A percentile compares a stretch with the other conserved stretches of the same genome.
These are phyloP conservation scores for Epinotia demarniana DNA, from an alignment of 2,888 invertebrate genomes.

Conservation along the genomic window DNA sequence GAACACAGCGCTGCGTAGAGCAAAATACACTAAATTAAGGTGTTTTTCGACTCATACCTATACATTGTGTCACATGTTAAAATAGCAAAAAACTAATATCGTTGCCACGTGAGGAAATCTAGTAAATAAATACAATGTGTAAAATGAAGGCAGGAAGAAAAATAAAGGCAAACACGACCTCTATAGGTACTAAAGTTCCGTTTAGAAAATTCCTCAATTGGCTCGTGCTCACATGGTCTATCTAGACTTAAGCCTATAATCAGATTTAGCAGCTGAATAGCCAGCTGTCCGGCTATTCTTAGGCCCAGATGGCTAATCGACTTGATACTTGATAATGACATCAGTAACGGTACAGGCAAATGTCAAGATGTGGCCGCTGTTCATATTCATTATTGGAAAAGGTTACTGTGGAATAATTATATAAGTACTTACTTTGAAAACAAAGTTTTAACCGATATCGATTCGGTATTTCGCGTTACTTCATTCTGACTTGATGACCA, in stretches of 20 bases:
- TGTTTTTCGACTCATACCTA: too few relatives aligned
- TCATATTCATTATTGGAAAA: background rate
- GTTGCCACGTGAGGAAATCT: too few relatives aligned
- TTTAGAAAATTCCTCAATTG: background rate
- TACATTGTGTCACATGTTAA: too few relatives aligned
- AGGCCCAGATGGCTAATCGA: conserved; percentile 4
- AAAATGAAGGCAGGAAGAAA: too few relatives aligned
- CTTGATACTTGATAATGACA: conserved; percentile 1
- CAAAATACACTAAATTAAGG: too few relatives aligned
- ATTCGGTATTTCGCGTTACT: too few relatives aligned
- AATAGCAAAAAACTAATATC: too few relatives aligned
- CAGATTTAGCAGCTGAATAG: conserved; percentile 9
- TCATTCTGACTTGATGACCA: too few relatives aligned
- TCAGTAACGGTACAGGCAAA: conserved; percentile 12
- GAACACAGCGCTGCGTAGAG: too few relatives aligned
- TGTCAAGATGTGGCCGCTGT: background rate
- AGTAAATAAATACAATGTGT: too few relatives aligned
- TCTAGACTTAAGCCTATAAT: conserved; percentile 11
- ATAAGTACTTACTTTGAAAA: too few relatives aligned
- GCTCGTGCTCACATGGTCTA: background rate
- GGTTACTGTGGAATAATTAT: background rate
- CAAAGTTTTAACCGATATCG: too few relatives aligned
- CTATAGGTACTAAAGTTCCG: background rate
- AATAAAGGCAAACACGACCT: background rate
- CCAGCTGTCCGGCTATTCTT: conserved; percentile 15